phyloP scores from a whole-genome alignment of 2,797 vertebrate genomes.

The Gymnothorax javanicus region DNA sequence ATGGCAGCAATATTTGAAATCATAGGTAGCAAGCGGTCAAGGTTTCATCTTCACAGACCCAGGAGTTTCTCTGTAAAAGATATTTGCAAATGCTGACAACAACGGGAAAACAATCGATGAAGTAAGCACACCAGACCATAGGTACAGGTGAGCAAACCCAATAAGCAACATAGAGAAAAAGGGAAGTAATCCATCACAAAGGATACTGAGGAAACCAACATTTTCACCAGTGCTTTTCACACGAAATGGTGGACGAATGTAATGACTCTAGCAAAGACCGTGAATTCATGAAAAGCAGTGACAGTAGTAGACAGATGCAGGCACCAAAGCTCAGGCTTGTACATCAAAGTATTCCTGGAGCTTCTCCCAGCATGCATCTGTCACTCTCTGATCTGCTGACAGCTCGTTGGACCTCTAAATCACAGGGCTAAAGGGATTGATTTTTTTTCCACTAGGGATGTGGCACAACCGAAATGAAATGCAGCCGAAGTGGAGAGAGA shows the following conservation, averaged over 20 bases:
- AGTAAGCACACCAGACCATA: no score
- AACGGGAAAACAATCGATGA: not conserved
- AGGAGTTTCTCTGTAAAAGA: no score
- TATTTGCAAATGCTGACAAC: no score
- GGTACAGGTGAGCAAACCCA: not conserved
- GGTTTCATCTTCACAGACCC: no score
- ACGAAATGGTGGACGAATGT: not conserved
- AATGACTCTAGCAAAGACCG: not conserved
- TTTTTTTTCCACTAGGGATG: not conserved
- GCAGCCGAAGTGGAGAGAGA: not conserved
- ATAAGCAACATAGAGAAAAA: not conserved
- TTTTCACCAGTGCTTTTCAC: not conserved
- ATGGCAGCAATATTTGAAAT: no score
- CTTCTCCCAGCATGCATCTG: not conserved
- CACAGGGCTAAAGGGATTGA: not conserved
- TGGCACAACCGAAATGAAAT: not conserved
- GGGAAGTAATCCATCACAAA: not conserved
- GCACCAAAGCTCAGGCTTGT: not conserved
- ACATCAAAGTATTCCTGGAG: constrained; percentile 1
- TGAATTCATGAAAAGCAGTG: not conserved
- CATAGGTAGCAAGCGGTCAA: no score
- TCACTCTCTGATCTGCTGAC: not conserved
- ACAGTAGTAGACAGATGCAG: not conserved
- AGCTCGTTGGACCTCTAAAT: not conserved
- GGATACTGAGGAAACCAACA: not conserved